These are phyloP conservation scores for Heliconius nattereri DNA, from an alignment of 1,140 invertebrate species.

Conservation along the genomic window DNA sequence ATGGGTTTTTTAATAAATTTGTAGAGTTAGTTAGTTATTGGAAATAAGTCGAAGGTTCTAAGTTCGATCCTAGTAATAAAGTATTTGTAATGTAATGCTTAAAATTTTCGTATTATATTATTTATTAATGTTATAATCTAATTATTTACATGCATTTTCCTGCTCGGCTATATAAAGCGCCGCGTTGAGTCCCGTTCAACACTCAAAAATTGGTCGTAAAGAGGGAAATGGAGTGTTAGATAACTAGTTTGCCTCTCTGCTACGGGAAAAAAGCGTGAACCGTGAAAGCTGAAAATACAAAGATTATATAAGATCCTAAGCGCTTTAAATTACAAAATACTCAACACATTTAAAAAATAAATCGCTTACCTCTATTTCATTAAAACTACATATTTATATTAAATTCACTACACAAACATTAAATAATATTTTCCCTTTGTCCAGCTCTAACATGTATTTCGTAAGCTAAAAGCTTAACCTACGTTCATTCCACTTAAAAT, in stretches of 20 bases:
- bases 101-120: too few relatives aligned
- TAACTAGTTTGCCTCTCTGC: too few relatives aligned
- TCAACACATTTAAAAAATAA: not conserved
- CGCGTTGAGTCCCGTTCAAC: too few relatives aligned
- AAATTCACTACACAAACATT: not conserved
- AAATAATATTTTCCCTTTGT: not conserved
- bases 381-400: not conserved
- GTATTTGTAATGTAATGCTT: too few relatives aligned
- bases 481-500: conserved; percentile 10
- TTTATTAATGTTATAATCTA: too few relatives aligned
- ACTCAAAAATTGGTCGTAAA: too few relatives aligned
- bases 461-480: conserved; percentile 11
- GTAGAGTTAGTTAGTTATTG: not conserved
- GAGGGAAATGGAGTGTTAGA: too few relatives aligned
- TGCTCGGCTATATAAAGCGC: too few relatives aligned
- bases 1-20: not conserved
- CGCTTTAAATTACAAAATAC: not conserved
- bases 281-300: too few relatives aligned
- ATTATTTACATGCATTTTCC: too few relatives aligned
- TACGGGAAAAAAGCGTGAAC: too few relatives aligned
- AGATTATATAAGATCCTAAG: too few relatives aligned
- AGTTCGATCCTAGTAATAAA: not conserved
- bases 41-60: not conserved
- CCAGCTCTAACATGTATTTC: not conserved
- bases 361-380: not conserved